Evolutionary conservation across 1,140 invertebrate species (phyloP).

Genomic region (Calephelis nemesis): DNA sequence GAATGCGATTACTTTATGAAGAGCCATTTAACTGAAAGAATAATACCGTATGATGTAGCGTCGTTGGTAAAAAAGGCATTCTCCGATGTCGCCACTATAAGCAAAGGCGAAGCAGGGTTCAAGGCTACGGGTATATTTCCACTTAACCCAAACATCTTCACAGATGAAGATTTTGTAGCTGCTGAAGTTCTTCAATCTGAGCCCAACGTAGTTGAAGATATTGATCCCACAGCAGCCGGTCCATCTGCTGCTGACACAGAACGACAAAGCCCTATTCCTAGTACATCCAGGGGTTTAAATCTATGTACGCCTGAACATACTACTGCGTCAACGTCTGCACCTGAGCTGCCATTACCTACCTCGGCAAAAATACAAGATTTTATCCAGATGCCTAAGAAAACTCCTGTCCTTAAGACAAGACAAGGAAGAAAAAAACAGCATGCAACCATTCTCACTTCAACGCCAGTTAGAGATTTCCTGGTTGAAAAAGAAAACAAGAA

Average conservation of each 20-base stretch:
- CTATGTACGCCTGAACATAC: too few relatives aligned
- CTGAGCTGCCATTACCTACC: too few relatives aligned
- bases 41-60: conserved; percentile 49
- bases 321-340: too few relatives aligned
- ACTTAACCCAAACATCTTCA: conserved; percentile 26
- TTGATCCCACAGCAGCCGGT: conserved; percentile 13
- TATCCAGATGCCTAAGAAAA: conserved; percentile 23
- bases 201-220: conserved; percentile 23
- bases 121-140: conserved; percentile 35
- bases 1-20: conserved; percentile 42
- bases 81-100: conserved; percentile 36
- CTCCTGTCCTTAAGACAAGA: conserved; percentile 23
- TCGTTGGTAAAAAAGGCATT: conserved; percentile 32
- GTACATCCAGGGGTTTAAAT: conserved; percentile 22
- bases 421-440: conserved; percentile 32
- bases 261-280: conserved; percentile 9
- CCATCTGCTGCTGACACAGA: background rate
- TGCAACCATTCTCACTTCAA: conserved; percentile 35
- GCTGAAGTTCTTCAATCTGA: conserved; percentile 27
- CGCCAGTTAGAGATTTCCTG: conserved; percentile 33
- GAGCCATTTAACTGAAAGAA: conserved; percentile 33
- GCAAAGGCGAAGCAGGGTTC: conserved; percentile 38
- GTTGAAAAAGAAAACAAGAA: conserved; percentile 38
- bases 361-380: background rate
- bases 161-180: conserved; percentile 30